Percentiles rank a stretch among this genome's conserved stretches.
Evolutionary conservation across 2,113 vertebrate genomes (phyloP).

Genomic region (Salvelinus namaycush): DNA sequence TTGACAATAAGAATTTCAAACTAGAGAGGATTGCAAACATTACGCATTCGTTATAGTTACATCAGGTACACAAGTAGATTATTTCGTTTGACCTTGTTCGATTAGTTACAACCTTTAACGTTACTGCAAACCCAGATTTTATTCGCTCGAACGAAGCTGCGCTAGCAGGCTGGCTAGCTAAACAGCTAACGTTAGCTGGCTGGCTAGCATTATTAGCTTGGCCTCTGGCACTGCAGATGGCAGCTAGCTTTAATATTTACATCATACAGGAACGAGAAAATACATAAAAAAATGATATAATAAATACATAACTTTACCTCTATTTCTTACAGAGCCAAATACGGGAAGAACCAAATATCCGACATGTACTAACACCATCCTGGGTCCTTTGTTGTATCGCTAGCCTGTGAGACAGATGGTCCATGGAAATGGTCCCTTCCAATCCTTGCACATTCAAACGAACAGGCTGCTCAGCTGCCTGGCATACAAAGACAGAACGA

Average conservation of each 20-base stretch:
- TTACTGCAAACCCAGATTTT: background rate
- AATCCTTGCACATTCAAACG: slow-evolving; percentile 81
- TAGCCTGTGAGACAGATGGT: slow-evolving; percentile 84
- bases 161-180: background rate
- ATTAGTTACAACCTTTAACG: background rate
- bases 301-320: slow-evolving; percentile 79
- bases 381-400: slow-evolving; percentile 81
- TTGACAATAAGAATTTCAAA: background rate
- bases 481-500: slow-evolving; percentile 73
- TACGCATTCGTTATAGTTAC: background rate
- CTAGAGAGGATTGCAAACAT: background rate
- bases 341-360: slow-evolving; percentile 97
- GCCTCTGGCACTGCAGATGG: slow-evolving; percentile 58
- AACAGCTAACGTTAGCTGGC: background rate
- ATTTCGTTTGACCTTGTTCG: background rate
- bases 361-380: slow-evolving; percentile 96
- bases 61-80: background rate
- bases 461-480: slow-evolving; percentile 77
- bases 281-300: slow-evolving; percentile 16
- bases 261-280: slow-evolving; percentile 12
- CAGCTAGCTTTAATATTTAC: slow-evolving; percentile 46
- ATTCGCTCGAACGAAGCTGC: background rate
- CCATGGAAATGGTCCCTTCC: slow-evolving; percentile 86
- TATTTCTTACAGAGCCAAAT: slow-evolving; percentile 95
- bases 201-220: background rate